A percentile compares a stretch with the other conserved stretches of the same genome.
Conservation (phyloP, 1,140 invertebrate genomes). For the Steinernema khuongi region DNA sequence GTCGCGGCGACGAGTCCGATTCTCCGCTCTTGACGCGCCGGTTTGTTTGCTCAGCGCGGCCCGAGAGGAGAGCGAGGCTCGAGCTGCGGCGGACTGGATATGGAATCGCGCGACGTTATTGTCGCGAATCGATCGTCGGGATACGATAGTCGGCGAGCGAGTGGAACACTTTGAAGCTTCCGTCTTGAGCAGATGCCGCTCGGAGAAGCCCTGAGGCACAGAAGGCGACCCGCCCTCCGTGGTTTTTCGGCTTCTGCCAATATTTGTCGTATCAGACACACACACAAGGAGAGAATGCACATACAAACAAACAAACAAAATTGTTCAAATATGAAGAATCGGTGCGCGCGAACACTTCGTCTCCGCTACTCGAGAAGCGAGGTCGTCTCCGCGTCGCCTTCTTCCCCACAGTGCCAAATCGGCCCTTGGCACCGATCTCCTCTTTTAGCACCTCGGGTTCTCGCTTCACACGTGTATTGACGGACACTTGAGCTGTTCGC, state of each 20-base stretch:
- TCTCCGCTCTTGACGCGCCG: slow-evolving; percentile 3
- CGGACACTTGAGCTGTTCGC: background rate
- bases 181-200: too few relatives aligned
- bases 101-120: background rate
- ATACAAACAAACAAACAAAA: slow-evolving; percentile 12
- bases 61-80: background rate
- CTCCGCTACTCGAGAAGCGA: background rate
- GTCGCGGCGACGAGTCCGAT: background rate
- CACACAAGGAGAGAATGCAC: background rate
- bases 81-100: background rate
- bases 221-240: background rate
- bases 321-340: background rate
- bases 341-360: background rate
- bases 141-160: background rate
- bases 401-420: background rate
- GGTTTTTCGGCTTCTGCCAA: background rate
- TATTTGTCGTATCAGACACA: slow-evolving; percentile 10
- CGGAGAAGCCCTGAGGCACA: too few relatives aligned
- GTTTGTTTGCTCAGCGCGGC: slow-evolving; percentile 1
- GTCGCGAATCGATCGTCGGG: slow-evolving; percentile 1
- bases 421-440: background rate
- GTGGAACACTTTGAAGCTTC: too few relatives aligned
- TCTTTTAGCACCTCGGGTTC: slow-evolving; percentile 5
- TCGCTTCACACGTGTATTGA: background rate
- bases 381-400: background rate